These are phyloP conservation scores for Eupsilia transversa DNA, from an alignment of 2,888 invertebrate species.

Conservation along the genomic window DNA sequence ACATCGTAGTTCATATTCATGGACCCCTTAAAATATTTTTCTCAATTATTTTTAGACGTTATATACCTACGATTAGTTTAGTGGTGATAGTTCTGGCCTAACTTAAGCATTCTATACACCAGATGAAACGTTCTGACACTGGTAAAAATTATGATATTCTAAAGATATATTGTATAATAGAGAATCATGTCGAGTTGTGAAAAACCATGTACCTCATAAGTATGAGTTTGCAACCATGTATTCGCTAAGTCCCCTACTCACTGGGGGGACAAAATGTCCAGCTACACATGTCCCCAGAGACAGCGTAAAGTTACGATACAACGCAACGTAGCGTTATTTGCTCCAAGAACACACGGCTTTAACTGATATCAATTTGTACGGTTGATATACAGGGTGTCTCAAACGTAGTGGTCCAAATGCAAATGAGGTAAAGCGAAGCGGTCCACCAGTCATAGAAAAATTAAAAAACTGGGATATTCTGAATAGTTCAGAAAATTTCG, in stretches of 20 bases:
- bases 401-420: too few relatives aligned
- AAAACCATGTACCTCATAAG: background rate
- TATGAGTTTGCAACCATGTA: background rate
- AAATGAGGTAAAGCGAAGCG: too few relatives aligned
- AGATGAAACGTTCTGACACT: background rate
- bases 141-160: background rate
- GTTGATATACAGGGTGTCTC: too few relatives aligned
- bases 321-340: background rate
- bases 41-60: constrained; percentile 46
- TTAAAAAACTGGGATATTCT: too few relatives aligned
- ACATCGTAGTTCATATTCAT: background rate
- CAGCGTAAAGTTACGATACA: background rate
- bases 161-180: background rate
- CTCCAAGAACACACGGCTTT: background rate
- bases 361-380: background rate
- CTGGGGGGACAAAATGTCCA: background rate
- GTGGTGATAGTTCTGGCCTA: background rate
- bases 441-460: too few relatives aligned
- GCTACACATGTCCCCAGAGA: background rate
- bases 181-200: background rate
- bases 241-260: background rate
- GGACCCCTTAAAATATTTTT: constrained; percentile 32
- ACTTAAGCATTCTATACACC: background rate
- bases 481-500: too few relatives aligned
- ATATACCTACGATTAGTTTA: constrained; percentile 9